Evolutionary conservation across 2,888 invertebrate species (phyloP).

Genomic region (Hemicrepidius hirtus): DNA sequence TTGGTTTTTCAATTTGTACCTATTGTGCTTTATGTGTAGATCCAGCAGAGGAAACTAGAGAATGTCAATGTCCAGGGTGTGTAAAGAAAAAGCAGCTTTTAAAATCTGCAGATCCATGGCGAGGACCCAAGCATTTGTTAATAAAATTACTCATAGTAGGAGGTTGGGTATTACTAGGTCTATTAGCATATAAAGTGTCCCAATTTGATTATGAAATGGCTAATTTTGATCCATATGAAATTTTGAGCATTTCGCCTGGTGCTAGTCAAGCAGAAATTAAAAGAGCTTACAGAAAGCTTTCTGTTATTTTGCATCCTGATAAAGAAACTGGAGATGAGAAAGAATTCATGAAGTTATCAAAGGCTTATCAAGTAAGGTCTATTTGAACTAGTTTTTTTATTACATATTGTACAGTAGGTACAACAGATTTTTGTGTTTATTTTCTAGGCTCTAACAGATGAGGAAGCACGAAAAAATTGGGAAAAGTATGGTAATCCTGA

Average conservation of each 20-base stretch:
- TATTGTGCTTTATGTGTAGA: slow-evolving; percentile 73
- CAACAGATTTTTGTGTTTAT: not conserved
- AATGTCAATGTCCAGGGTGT: slow-evolving; percentile 94
- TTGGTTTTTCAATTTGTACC: not conserved
- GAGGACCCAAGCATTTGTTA: slow-evolving; percentile 85
- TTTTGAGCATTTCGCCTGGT: slow-evolving; percentile 91
- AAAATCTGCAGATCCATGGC: slow-evolving; percentile 92
- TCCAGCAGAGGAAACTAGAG: slow-evolving; percentile 83
- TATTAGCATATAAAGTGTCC: slow-evolving; percentile 93
- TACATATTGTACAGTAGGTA: too few species aligned
- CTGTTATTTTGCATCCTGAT: slow-evolving; percentile 96
- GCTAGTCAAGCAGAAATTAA: slow-evolving; percentile 93
- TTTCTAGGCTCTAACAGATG: slow-evolving; percentile 93
- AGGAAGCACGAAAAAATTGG: slow-evolving; percentile 97
- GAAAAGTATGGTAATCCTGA: slow-evolving; percentile 99
- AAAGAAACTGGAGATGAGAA: slow-evolving; percentile 98
- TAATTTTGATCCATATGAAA: slow-evolving; percentile 99
- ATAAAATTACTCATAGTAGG: slow-evolving; percentile 85
- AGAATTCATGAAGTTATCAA: slow-evolving; percentile 97
- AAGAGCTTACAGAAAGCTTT: slow-evolving; percentile 95
- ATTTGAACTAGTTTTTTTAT: too few species aligned
- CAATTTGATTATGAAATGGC: slow-evolving; percentile 99
- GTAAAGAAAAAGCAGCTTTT: slow-evolving; percentile 87
- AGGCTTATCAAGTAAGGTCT: slow-evolving; percentile 85
- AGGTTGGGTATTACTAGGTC: slow-evolving; percentile 88